These are phyloP conservation scores for Rhysida immarginata DNA, from an alignment of 1,140 invertebrate species.

Conservation along the genomic window DNA sequence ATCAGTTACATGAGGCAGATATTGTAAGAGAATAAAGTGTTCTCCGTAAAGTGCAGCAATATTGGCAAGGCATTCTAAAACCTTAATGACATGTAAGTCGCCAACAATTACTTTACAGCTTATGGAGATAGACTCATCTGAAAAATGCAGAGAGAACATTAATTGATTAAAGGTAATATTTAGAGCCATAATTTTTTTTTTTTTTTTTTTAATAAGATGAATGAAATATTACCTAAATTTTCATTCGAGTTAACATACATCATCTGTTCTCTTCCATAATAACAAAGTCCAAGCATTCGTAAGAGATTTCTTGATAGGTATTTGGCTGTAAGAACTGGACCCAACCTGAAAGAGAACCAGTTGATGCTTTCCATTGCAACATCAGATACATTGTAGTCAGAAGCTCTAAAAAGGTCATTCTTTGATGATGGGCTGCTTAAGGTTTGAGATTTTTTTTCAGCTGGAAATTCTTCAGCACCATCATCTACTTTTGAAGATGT, in stretches of 20 bases:
- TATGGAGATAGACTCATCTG: conserved; percentile 7
- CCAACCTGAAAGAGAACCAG: conserved; percentile 84
- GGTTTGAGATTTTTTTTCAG: not conserved
- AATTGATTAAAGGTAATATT: not conserved
- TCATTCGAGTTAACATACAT: no score
- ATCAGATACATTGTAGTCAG: conserved; percentile 50
- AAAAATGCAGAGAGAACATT: not conserved
- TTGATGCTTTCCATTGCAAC: conserved; percentile 79
- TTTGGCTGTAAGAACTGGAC: conserved; percentile 80
- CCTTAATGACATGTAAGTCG: conserved; percentile 63
- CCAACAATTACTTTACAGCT: conserved; percentile 34
- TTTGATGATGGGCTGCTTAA: not conserved
- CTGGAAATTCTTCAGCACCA: not conserved
- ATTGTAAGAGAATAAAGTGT: conserved; percentile 83
- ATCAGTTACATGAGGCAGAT: conserved; percentile 81
- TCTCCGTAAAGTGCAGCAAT: conserved; percentile 83
- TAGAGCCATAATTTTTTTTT: no score
- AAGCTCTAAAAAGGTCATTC: not conserved
- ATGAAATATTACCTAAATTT: no score
- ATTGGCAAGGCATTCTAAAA: conserved; percentile 70
- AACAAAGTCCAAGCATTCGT: conserved; percentile 84
- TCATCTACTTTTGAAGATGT: not conserved
- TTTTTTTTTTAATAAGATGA: no score
- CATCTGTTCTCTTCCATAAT: conserved; percentile 68
- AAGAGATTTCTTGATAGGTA: conserved; percentile 81